Base-by-base conservation (phyloP, 2,113 vertebrate species). In the Nothoprocta perdicaria region DNA sequence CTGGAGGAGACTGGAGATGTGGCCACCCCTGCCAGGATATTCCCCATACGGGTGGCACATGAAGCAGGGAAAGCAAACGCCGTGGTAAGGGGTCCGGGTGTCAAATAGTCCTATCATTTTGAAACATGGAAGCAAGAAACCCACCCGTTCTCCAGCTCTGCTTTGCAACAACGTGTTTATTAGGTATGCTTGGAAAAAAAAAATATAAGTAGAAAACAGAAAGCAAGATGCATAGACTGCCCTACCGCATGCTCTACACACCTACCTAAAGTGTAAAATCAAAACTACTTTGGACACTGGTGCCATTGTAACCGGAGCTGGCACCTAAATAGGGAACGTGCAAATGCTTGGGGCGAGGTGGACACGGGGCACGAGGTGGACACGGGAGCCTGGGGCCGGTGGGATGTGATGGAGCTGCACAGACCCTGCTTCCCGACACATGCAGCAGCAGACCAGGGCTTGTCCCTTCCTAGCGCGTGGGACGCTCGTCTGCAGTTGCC, bases 81-180 rank as follows among this genome's bases (percentile, higher is more conserved):
- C n/a, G 31, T 5, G 61, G 15, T 31, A 41, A 62, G 60, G 52
- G 48, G 16, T 40, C 31, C 0, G 4, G 45, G 52, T 10, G 3
- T 19, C 21, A 55, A 86, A 16, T 33, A 18, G 17, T 29, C 50
- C 4, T 3, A 48, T 0, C 0, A 0, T 1, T 16, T 40, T 50
- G 52, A 46, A 63, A 38, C 5, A 31, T 11, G 4, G 29, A 50
- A 88, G 57, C 75, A 80, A 90, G 85, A 90, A 93, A 90, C 18
- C 0, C 21, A 91, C 43, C 18, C 22, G 0, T 22, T 52, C 80
- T 80, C 55, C 55, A 79, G n/a, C 60, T 81, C 53, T 9, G 1
- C 38, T 92, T 95, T 78, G 41, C 80, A 68, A 80, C 75, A 48
- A n/a, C 1, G 3, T 38, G 27, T 96, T 95, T 94, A 95, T 96